Base-by-base conservation (phyloP, 2,888 invertebrate genomes). In the Leucoma salicis region DNA sequence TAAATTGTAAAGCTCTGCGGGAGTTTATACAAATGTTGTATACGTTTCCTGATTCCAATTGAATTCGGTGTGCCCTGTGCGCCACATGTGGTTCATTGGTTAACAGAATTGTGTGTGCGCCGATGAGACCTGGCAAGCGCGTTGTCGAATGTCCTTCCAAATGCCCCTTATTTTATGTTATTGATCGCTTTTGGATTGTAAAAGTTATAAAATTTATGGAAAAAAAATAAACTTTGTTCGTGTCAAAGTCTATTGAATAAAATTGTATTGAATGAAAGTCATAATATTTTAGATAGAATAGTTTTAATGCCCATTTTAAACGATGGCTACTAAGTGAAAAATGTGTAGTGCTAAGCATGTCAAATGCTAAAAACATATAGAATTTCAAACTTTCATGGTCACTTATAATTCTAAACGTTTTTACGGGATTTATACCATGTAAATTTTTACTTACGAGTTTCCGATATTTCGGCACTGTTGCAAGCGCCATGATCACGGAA, bases 21-120 rank as follows among this genome's bases (percentile, higher is more conserved):
- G 86, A 79, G 80, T 74, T 75, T 70, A 74, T 74, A 68, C 70
- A 65, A 61, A 57, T 55, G 57, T 62, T 63, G 53, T 62, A 53
- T 77, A 71, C 71, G 68, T 75, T 79, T 79, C 76, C 78, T 72
- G 73, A 71, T 65, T 67, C 63, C 62, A 60, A 66, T 75, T 74
- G 70, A 76, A 77, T 75, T 70, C 65, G 51, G 77, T 71, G 71
- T 67, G 71, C 57, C 62, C 61, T 66, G 67, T 64, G 62, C 82
- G 67, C 85, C 73, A 71, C 84, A 81, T 84, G 80, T 78, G 82
- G 84, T 75, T 75, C 78, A 77, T 76, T 74, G 74, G 73, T 63
- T 79, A 78, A 78, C 80, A 79, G 82, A 86, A 79, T 83, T 83
- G 85, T 84, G 79, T 65, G 71, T 69, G 52, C 56, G 60, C 58